Conservation (phyloP, 2,113 vertebrate genomes). For the Campylorhamphus procurvoides region DNA sequence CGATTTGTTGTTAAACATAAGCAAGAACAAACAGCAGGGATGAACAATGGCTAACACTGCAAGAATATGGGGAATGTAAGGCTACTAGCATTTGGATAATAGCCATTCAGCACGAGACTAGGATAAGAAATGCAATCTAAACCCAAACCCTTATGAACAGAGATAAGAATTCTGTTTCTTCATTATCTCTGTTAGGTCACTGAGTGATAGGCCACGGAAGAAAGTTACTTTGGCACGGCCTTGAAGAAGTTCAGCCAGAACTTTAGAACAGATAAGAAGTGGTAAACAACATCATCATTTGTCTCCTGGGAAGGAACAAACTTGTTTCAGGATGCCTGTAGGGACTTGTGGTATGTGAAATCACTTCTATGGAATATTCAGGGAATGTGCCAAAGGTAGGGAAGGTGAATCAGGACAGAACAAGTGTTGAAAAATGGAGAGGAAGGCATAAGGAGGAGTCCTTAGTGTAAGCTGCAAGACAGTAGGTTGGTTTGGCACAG, state of each 20-base stretch:
- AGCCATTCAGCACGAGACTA: neutral
- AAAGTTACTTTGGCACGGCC: neutral
- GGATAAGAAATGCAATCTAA: neutral
- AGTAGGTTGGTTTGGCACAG: neutral
- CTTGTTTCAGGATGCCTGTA: neutral
- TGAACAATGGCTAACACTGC: neutral
- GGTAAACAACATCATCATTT: neutral
- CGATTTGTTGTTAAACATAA: neutral
- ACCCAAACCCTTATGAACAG: neutral
- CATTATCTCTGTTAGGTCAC: neutral
- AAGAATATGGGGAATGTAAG: neutral
- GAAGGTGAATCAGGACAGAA: neutral
- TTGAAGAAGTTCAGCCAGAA: neutral
- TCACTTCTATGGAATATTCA: neutral
- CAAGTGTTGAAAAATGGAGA: fast-evolving
- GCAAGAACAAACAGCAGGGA: neutral
- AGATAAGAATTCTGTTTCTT: neutral
- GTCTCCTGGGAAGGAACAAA: neutral
- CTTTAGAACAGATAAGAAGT: neutral
- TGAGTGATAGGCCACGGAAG: neutral
- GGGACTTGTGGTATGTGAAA: neutral
- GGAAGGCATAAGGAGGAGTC: neutral
- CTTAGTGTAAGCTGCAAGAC: neutral
- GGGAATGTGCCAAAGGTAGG: neutral
- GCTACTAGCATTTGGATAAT: neutral